Evolutionary conservation across 1,140 invertebrate genomes (phyloP), one percentile per base, ranked within the genome.

Genomic region (Parasteatoda tepidariorum): DNA sequence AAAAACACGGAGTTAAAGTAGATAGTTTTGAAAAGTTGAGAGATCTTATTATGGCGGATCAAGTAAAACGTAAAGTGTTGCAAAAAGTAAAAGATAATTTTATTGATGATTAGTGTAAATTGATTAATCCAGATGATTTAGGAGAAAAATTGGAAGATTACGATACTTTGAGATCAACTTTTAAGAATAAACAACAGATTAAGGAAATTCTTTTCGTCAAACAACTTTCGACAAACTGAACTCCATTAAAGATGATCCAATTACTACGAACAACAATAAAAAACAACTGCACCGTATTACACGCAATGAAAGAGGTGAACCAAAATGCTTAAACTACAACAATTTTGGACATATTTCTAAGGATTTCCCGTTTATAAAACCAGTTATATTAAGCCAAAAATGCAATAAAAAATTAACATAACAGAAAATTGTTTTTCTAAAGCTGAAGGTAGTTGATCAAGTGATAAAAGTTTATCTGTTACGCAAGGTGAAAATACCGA

Each of bases 21-120:
- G 13, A 28, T 68, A 26, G 11, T 48, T 68, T 68, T 41, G n/a
- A 68, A n/a, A 41, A 13, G 31, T 68, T 68, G 22, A 68, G 28
- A 38, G 66, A 68, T 38, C 24, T 68, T 18, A 34, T 68, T 34
- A 34, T 68, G 15, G 38, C 66, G 3, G 9, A 68, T 22, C 30
- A 68, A 22, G 22, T 68, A 13, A 68, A 68, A 68, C 31, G 31
- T 24, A 68, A 28, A 48, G 66, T 68, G 9, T 11, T 28, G 22
- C 7, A 22, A 9, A 22, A 67, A 67, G 24, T 67, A 9, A 67
- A 24, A 28, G 64, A 67, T 11, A 22, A 33, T 67, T 67, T 33
- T 22, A 67, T 67, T 28, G 64, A 67, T 67, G 64, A 67, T 6
- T 67, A 28, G 64, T 22, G 5, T 11, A 67, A 67, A 33, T 28